Evolutionary conservation across 2,797 vertebrate genomes (phyloP).

Genomic region (Odontamblyopus lacepedii): DNA sequence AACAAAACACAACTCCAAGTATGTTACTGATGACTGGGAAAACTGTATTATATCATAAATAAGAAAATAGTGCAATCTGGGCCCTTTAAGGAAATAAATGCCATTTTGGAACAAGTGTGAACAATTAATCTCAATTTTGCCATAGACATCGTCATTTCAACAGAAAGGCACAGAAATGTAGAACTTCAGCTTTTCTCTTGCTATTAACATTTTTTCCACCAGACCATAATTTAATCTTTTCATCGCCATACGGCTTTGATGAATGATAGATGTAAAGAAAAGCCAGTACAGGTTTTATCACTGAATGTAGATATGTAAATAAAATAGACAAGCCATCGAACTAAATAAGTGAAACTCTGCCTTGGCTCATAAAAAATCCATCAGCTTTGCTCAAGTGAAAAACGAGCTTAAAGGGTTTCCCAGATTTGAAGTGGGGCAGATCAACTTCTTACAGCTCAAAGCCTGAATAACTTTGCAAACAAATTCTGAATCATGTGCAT

Average conservation of each 20-base stretch:
- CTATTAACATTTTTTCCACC: not conserved
- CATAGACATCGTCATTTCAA: conserved; percentile 16
- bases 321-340: conserved; percentile 29
- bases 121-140: conserved; percentile 24
- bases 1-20: no score
- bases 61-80: no score
- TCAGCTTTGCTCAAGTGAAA: conserved; percentile 23
- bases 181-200: not conserved
- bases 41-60: no score
- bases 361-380: conserved; percentile 39
- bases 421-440: conserved; percentile 15
- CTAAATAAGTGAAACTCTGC: conserved; percentile 29
- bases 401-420: conserved; percentile 3
- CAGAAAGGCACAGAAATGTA: conserved; percentile 8
- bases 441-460: conserved; percentile 18
- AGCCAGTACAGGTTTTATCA: conserved; percentile 6
- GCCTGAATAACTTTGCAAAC: conserved; percentile 7
- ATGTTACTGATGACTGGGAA: no score
- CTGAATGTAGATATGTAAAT: conserved; percentile 15
- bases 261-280: conserved; percentile 32
- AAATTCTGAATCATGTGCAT: not conserved
- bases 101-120: not conserved
- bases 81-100: no score
- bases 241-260: conserved; percentile 1
- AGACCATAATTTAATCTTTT: conserved; percentile 5